Base-by-base conservation (phyloP, 2,113 vertebrate genomes). In the Pelecanus crispus region DNA sequence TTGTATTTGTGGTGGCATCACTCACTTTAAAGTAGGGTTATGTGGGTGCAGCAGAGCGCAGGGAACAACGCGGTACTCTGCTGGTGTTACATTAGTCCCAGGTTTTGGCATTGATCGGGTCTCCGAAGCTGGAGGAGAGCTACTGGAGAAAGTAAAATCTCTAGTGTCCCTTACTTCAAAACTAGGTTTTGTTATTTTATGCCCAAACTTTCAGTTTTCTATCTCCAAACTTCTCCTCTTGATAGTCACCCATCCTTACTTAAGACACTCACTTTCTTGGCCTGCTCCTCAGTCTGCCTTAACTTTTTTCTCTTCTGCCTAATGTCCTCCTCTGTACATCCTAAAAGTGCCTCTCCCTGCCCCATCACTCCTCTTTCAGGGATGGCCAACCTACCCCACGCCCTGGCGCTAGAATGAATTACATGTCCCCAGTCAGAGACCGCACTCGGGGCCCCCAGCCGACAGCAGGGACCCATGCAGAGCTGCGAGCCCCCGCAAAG, bases 391-490 rank as follows among this genome's bases (percentile, higher is more conserved):
- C 74, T 20, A 28, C 8, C 31, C 38, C 13, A 13, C 0, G 2
- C 47, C 24, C 17, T 56, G 26, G 22, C 9, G 11, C 20, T 55
- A 45, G 63, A 10, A 16, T 26, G 63, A 86, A 21, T 8, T 31
- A 3, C 68, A 24, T 5, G 16, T 36, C 44, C 36, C 55, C 21
- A n/a, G 34, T 11, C 81, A 59, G 40, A 42, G 28, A 75, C 21
- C 42, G 56, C 1, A 1, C 24, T 72, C 0, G 0, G 29, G 6
- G 34, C 3, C 8, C 36, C 59, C 38, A 59, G 52, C 26, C 6
- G 12, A 47, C 62, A 55, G 32, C 65, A 66, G 77, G 36, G 21
- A 55, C 26, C 11, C 45, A 9, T 1, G 22, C 34, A 80, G 58
- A 86, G 12, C 50, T 78, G 17, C 0, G 1, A 95, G n/a, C 11